Evolutionary conservation across 2,113 vertebrate species (phyloP), one percentile per base, ranked within the genome.

Genomic region (Scomber scombrus): DNA sequence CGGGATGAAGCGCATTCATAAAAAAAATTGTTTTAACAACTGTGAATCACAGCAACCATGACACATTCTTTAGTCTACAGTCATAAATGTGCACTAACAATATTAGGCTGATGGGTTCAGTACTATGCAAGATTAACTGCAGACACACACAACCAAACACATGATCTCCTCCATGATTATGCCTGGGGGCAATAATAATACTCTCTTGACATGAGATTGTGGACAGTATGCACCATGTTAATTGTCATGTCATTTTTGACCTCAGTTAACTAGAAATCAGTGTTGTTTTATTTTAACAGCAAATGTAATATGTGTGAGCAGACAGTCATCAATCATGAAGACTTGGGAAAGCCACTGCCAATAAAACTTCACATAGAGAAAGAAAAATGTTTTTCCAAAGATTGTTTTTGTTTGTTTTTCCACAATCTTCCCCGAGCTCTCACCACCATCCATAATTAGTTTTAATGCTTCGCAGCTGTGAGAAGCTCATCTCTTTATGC

Each of bases 311-410:
- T 12, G 1, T 11, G 1, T 29, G 4, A 21, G 2, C 74, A 73
- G 54, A 67, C 52, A n/a, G 4, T 6, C 51, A 78, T 84, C 14
- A 62, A 56, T 84, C 74, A 75, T 7, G 5, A 40, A 46, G 63
- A 74, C 54, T 62, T 9, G 11, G 16, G 18, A 9, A 61, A 55
- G 58, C 29, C 43, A n/a, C 52, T 21, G n/a, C 15, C 49, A 47
- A 76, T 83, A 69, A 72, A 68, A 72, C 34, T 46, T 49, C 68
- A 72, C 63, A 57, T 3, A 62, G 31, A 69, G 26, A 74, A 75
- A 79, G 51, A 34, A 18, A 79, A 82, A 68, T 77, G 23, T 70
- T 78, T 75, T 61, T 34, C 34, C 52, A 50, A 55, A 68, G 26
- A 68, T 72, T 71, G 66, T 13, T 29, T 46, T 66, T 57, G 23